These are phyloP conservation scores for Bombus vancouverensis DNA, from an alignment of 1,140 invertebrate species.

Conservation along the genomic window DNA sequence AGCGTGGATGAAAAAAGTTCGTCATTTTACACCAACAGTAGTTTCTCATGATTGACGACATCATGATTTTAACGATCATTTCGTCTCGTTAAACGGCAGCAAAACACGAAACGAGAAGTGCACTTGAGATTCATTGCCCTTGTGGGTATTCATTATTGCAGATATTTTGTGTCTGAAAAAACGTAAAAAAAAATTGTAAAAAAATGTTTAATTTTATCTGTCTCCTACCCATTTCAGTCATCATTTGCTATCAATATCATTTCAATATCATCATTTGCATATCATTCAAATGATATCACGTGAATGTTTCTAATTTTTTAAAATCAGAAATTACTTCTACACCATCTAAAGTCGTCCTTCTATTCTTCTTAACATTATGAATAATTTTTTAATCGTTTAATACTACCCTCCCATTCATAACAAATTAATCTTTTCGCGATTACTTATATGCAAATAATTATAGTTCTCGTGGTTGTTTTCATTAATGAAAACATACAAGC, in stretches of 20 bases:
- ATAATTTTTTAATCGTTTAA: too few relatives aligned
- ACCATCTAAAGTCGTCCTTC: too few relatives aligned
- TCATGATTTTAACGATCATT: neutral
- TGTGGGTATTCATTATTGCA: neutral
- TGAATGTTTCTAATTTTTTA: too few relatives aligned
- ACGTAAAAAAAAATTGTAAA: too few relatives aligned
- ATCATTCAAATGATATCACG: too few relatives aligned
- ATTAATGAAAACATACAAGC: neutral
- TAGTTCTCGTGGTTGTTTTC: neutral
- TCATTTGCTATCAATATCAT: too few relatives aligned
- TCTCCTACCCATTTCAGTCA: too few relatives aligned
- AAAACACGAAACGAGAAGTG: neutral
- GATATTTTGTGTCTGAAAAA: neutral
- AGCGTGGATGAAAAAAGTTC: neutral
- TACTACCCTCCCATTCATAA: too few relatives aligned
- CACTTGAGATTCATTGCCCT: neutral
- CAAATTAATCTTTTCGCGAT: too few relatives aligned
- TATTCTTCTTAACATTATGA: too few relatives aligned
- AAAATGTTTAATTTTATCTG: neutral
- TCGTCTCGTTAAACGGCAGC: neutral
- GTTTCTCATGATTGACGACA: neutral
- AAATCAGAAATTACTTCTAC: too few relatives aligned
- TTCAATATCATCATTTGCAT: too few relatives aligned
- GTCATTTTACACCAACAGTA: neutral
- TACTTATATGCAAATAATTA: neutral